These are phyloP conservation scores for Crotalus viridis DNA, from an alignment of 2,113 vertebrate species.

Conservation along the genomic window DNA sequence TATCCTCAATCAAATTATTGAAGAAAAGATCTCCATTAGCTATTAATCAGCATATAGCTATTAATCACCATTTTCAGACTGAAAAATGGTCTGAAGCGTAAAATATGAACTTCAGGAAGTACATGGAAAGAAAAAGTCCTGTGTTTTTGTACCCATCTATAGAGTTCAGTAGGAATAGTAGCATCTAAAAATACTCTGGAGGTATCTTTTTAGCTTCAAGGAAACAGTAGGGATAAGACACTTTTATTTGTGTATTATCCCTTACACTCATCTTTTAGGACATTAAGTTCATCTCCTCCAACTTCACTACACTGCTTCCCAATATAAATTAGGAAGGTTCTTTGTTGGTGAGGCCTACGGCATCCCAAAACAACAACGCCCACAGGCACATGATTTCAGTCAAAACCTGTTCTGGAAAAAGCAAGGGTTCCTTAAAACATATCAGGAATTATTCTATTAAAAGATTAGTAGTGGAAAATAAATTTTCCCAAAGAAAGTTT, in stretches of 20 bases:
- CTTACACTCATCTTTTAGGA: neutral
- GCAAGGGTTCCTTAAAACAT: neutral
- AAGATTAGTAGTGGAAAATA: neutral
- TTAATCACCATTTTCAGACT: no score
- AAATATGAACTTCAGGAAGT: neutral
- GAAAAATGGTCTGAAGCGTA: neutral
- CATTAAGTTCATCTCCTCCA: no score
- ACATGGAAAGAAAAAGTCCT: neutral
- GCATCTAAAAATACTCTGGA: neutral
- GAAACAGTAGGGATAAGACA: neutral
- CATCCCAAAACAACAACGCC: neutral
- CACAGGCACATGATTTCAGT: neutral
- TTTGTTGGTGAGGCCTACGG: neutral
- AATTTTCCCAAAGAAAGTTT: neutral
- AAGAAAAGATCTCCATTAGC: neutral
- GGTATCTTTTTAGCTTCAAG: neutral
- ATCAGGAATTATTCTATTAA: neutral
- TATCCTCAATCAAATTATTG: neutral
- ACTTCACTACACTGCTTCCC: no score
- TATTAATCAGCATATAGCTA: neutral
- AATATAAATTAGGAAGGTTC: no score
- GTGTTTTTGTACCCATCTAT: neutral
- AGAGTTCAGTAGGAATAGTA: neutral
- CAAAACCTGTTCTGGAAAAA: no score
- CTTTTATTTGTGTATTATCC: neutral